These are phyloP conservation scores for Pecten maximus DNA, from an alignment of 2,888 invertebrate species.

Conservation along the genomic window DNA sequence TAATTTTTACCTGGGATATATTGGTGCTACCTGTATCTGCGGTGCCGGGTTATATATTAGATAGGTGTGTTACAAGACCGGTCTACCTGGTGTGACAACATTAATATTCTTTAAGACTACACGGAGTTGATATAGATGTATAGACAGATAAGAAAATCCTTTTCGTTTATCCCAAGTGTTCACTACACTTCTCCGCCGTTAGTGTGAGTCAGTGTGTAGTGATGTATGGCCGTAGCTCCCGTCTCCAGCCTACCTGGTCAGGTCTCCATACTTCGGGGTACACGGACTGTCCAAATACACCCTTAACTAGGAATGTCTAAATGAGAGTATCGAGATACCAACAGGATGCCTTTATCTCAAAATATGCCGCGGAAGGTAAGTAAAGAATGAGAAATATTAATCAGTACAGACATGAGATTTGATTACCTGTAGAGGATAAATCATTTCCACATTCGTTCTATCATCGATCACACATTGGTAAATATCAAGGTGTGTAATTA, in stretches of 20 bases:
- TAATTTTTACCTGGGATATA: no score
- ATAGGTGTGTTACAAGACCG: background rate
- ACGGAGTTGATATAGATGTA: background rate
- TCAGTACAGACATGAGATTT: background rate
- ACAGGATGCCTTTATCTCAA: background rate
- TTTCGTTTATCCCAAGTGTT: background rate
- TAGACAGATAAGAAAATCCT: background rate
- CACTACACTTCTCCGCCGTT: background rate
- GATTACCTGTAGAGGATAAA: background rate
- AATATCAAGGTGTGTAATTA: background rate
- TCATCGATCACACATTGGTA: background rate
- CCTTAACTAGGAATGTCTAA: background rate
- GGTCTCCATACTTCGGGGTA: background rate
- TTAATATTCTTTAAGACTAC: background rate
- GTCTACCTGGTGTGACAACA: background rate
- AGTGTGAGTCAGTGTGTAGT: background rate
- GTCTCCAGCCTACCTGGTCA: background rate
- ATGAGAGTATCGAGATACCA: background rate
- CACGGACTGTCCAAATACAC: background rate
- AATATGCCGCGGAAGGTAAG: conserved; percentile 8
- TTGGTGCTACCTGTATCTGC: no score
- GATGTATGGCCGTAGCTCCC: background rate
- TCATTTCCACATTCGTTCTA: background rate
- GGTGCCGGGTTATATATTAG: no score
- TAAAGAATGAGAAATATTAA: background rate